phyloP scores from a whole-genome alignment of 2,797 vertebrate species.

The Clamator glandarius region DNA sequence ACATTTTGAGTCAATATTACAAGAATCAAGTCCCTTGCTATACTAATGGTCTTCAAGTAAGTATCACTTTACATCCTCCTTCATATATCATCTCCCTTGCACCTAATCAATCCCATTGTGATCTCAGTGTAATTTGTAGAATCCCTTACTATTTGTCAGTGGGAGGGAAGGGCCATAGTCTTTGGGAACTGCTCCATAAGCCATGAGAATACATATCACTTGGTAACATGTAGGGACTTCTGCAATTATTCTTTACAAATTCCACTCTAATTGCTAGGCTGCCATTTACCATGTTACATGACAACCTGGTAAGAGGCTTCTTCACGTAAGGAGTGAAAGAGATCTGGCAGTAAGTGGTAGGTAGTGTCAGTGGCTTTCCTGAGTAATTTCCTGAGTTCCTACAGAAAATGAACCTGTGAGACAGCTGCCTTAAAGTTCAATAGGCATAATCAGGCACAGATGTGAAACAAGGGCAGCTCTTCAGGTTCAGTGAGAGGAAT shows the following conservation, averaged over 20 bases:
- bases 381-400: constrained; percentile 68
- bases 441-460: constrained; percentile 63
- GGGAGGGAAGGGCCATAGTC: background rate
- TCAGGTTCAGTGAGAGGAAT: background rate
- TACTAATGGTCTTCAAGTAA: constrained; percentile 23
- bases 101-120: constrained; percentile 42
- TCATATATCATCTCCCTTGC: constrained; percentile 32
- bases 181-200: background rate
- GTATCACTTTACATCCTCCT: constrained; percentile 31
- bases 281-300: background rate
- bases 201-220: background rate
- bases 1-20: constrained; percentile 13
- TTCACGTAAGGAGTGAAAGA: constrained; percentile 30
- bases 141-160: background rate
- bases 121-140: constrained; percentile 26
- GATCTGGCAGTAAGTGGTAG: constrained; percentile 59
- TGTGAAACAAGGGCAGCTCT: constrained; percentile 51
- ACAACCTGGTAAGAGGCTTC: constrained; percentile 1
- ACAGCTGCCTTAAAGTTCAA: constrained; percentile 56
- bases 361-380: constrained; percentile 67
- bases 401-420: constrained; percentile 60
- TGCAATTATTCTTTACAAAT: constrained; percentile 33
- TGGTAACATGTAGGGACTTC: constrained; percentile 6
- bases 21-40: background rate
- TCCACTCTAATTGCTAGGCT: constrained; percentile 32